phyloP scores from a whole-genome alignment of 2,113 vertebrate species.

The Rallus limicola region DNA sequence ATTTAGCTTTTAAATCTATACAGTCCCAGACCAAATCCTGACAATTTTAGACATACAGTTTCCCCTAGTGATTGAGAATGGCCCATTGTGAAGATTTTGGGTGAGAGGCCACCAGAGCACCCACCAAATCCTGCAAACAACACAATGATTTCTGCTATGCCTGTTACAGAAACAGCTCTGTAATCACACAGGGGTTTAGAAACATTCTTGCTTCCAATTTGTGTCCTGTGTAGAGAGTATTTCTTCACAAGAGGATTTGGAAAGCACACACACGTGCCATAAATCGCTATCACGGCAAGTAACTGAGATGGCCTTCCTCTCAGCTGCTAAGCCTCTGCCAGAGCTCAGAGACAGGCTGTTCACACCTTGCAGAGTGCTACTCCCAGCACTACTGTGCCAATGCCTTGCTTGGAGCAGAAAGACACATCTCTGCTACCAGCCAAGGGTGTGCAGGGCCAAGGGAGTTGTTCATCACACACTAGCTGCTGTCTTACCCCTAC shows the following conservation, averaged over 20 bases:
- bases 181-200: accelerated
- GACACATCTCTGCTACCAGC: neutral
- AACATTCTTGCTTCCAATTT: accelerated
- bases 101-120: neutral
- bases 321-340: neutral
- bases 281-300: neutral
- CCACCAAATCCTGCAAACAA: neutral
- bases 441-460: accelerated
- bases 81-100: neutral
- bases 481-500: neutral
- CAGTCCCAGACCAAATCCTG: neutral
- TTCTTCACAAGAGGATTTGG: neutral
- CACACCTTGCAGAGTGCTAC: neutral
- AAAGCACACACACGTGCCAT: neutral
- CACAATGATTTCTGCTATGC: neutral
- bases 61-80: neutral
- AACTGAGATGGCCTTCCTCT: neutral
- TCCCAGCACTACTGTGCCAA: neutral
- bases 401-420: neutral
- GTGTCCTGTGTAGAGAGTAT: neutral
- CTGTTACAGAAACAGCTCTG: neutral
- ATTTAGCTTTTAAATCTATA: neutral
- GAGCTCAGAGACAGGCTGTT: neutral
- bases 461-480: neutral
- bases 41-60: neutral